These are phyloP conservation scores for Poeciliopsis retropinna DNA, from an alignment of 2,113 vertebrate species.

Conservation along the genomic window DNA sequence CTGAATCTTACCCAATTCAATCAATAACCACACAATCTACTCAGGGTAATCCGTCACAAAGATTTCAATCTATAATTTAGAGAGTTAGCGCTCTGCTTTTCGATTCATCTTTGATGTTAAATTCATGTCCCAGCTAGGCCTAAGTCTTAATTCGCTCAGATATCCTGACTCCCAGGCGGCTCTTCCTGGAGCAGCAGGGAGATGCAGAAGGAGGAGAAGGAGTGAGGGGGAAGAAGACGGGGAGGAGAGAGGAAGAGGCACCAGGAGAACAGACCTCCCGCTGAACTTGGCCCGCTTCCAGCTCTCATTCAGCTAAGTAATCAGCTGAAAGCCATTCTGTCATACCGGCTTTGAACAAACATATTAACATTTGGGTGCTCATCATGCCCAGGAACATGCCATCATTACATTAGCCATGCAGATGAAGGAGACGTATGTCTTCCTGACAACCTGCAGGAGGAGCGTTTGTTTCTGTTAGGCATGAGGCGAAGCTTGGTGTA, in stretches of 20 bases:
- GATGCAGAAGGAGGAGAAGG: constrained; percentile 21
- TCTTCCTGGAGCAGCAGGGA: constrained; percentile 63
- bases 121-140: constrained; percentile 9
- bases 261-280: constrained; percentile 79
- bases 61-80: constrained; percentile 1
- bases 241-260: constrained; percentile 34
- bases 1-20: not conserved
- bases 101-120: constrained; percentile 20
- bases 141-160: constrained; percentile 8
- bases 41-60: not conserved
- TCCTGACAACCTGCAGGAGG: constrained; percentile 1
- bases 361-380: constrained; percentile 60
- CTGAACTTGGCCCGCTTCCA: constrained; percentile 90
- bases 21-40: not conserved
- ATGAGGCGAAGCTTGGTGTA: constrained; percentile 5
- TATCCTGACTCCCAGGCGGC: constrained; percentile 53
- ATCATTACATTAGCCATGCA: constrained; percentile 28
- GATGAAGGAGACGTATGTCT: not conserved
- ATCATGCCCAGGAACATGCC: constrained; percentile 21
- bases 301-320: constrained; percentile 83
- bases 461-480: constrained; percentile 24
- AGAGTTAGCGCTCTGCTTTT: constrained; percentile 11
- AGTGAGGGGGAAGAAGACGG: not conserved
- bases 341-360: constrained; percentile 65
- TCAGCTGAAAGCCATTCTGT: constrained; percentile 91